Evolutionary conservation across 2,888 invertebrate genomes (phyloP).

Genomic region (Rhodophaea formosa): DNA sequence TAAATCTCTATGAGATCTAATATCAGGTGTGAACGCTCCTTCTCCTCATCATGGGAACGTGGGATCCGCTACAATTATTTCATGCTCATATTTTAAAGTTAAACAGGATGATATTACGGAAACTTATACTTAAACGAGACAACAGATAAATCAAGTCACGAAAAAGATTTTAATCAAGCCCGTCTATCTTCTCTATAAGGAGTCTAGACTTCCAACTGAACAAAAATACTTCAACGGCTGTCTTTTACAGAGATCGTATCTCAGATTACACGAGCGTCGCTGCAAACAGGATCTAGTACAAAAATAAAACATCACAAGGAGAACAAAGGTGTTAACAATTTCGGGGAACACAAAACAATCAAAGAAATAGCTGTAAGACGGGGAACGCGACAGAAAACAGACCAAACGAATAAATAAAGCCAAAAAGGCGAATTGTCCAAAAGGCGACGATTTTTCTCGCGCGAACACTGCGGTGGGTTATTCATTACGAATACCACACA

Average conservation of each 20-base stretch:
- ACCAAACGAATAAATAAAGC: constrained; percentile 34
- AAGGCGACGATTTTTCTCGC: constrained; percentile 49
- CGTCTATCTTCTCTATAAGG: no score
- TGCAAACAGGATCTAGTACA: background rate
- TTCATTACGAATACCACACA: no score
- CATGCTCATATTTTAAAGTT: no score
- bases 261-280: background rate
- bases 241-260: background rate
- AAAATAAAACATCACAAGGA: constrained; percentile 8
- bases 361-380: constrained; percentile 24
- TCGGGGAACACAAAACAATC: constrained; percentile 16
- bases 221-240: background rate
- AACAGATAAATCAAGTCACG: no score
- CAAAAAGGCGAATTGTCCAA: constrained; percentile 41
- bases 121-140: no score
- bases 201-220: background rate
- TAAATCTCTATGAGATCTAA: no score
- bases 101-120: no score
- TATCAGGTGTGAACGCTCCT: no score
- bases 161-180: no score
- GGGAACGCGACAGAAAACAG: constrained; percentile 40
- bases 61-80: no score
- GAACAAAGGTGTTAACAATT: constrained; percentile 15
- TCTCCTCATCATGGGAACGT: no score
- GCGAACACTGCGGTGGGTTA: constrained; percentile 27